Percentiles rank a stretch among this genome's conserved stretches.
phyloP scores from a whole-genome alignment of 2,797 vertebrate genomes.

The Bucorvus abyssinicus region DNA sequence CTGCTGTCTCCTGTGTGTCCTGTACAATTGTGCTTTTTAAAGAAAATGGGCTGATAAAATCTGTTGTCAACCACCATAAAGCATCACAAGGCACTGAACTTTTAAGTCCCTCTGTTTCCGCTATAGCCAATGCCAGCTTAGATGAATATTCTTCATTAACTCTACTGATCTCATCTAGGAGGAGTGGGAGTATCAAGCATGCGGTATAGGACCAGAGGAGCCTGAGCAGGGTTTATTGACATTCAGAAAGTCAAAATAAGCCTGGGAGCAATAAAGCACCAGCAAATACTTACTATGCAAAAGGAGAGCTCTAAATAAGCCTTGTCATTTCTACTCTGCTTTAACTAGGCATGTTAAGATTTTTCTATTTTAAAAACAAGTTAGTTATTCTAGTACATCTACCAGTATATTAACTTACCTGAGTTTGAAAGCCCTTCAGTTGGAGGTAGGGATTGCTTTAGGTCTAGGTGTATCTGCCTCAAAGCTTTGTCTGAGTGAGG shows the following conservation, averaged over 20 bases:
- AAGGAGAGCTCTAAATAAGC: not conserved
- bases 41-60: not conserved
- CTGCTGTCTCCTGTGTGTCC: not conserved
- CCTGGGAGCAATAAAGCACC: not conserved
- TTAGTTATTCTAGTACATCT: not conserved
- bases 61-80: not conserved
- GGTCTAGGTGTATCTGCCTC: not conserved
- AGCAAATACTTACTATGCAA: not conserved
- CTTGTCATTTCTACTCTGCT: not conserved
- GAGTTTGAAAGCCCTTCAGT: not conserved
- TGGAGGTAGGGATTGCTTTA: not conserved
- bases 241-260: not conserved
- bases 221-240: not conserved
- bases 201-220: not conserved
- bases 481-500: not conserved
- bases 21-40: not conserved
- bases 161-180: not conserved
- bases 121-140: not conserved
- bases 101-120: not conserved
- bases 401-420: not conserved
- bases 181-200: not conserved
- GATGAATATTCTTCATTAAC: not conserved
- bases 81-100: not conserved
- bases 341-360: not conserved
- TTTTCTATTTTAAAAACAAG: not conserved